Conservation (phyloP, 2,888 invertebrate species). For the Apodemia duryi region DNA sequence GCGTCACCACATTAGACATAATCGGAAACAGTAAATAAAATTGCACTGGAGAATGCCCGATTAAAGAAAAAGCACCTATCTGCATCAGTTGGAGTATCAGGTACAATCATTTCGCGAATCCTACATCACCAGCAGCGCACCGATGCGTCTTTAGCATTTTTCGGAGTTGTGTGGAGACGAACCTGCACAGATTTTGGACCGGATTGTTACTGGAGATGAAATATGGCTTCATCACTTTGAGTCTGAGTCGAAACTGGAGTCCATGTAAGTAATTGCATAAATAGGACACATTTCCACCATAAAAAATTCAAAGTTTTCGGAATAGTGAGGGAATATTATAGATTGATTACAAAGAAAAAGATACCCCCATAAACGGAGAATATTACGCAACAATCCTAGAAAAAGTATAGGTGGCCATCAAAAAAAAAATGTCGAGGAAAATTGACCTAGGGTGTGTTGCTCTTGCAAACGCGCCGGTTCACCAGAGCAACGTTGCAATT, state of each 20-base stretch:
- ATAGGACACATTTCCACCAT: slow-evolving; percentile 6
- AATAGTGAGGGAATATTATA: slow-evolving; percentile 11
- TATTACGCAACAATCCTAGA: slow-evolving; percentile 21
- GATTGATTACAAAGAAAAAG: slow-evolving; percentile 16
- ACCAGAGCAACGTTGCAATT: slow-evolving; percentile 7
- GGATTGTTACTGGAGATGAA: slow-evolving; percentile 6
- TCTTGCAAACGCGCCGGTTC: background rate
- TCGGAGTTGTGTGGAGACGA: background rate
- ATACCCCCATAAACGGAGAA: slow-evolving; percentile 19
- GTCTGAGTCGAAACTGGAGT: no score
- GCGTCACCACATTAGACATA: slow-evolving; percentile 24
- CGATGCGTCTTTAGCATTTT: slow-evolving; percentile 15
- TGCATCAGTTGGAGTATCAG: slow-evolving; percentile 25
- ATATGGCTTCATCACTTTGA: background rate
- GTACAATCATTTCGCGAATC: slow-evolving; percentile 19
- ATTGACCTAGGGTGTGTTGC: background rate
- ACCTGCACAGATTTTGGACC: background rate
- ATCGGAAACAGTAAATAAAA: slow-evolving; percentile 15
- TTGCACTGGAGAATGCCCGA: slow-evolving; percentile 23
- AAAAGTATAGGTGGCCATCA: slow-evolving; percentile 6
- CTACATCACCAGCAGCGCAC: slow-evolving; percentile 26
- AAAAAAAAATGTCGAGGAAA: background rate
- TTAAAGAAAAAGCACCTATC: slow-evolving; percentile 25
- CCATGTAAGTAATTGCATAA: background rate
- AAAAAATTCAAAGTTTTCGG: background rate